Percentiles rank a stretch among this genome's conserved stretches.
Evolutionary conservation across 2,888 invertebrate genomes (phyloP).

Genomic region (Calameuta filiformis): DNA sequence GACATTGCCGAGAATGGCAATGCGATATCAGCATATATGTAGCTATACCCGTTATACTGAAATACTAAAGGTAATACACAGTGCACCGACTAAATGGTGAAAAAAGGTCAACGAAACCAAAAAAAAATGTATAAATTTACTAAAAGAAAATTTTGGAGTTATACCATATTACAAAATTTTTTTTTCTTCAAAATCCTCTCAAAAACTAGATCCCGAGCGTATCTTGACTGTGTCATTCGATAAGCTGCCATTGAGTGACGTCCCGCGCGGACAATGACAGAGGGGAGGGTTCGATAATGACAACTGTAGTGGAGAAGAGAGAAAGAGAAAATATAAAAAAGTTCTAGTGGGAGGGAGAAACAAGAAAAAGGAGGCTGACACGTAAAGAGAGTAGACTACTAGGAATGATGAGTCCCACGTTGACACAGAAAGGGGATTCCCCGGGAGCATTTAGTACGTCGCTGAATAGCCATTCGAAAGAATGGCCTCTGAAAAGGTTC

Average conservation of each 20-base stretch:
- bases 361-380: conserved; percentile 2
- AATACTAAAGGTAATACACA: background rate
- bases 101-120: background rate
- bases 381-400: conserved; percentile 21
- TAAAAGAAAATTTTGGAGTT: too few species aligned
- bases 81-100: background rate
- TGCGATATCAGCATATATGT: background rate
- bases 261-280: background rate
- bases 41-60: background rate
- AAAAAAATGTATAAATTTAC: background rate
- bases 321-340: conserved; percentile 29
- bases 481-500: conserved; percentile 43
- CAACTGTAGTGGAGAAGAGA: conserved; percentile 18
- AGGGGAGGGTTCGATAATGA: background rate
- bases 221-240: background rate
- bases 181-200: background rate
- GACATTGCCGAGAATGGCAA: background rate
- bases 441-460: conserved; percentile 53
- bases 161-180: too few species aligned
- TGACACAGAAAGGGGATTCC: conserved; percentile 30
- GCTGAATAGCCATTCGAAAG: conserved; percentile 55
- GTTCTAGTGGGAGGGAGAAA: background rate
- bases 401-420: conserved; percentile 51
- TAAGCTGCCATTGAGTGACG: background rate
- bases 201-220: background rate